Base-by-base conservation (phyloP, 2,888 invertebrate genomes). In the Aporophyla lueneburgensis region DNA sequence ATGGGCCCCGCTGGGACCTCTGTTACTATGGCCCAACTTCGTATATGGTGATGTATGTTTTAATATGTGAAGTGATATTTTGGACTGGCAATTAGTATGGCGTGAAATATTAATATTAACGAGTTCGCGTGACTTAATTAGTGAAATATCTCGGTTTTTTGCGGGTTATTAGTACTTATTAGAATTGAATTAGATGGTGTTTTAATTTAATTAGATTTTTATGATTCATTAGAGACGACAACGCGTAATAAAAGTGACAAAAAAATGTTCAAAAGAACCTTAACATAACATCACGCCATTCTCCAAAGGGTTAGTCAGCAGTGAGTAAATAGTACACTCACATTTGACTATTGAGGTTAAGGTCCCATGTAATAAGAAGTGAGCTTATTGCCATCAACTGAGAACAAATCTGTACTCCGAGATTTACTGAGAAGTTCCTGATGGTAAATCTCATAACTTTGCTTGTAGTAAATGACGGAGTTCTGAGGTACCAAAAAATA, bases 1-100 rank as follows among this genome's bases (percentile, higher is more conserved):
- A 88, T 90, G 92, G 77, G 92, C 86, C 88, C 88, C 84, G 80
- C 85, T 87, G 86, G 85, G 87, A 87, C 75, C 70, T 73, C 84
- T 80, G 74, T 51, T 74, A 67, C 86, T 73, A 88, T 87, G 78
- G 71, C 65, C 71, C 49, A 83, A 85, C 68, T 82, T 82, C 74
- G 67, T 81, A 80, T 79, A 83, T 71, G 71, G 24, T 63, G 61
- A 81, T 78, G 51, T 73, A 78, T 70, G 73, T 81, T 86, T 87
- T 85, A 82, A 86, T 85, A 88, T 77, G 74, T 84, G 83, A 83
- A 84, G 86, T 85, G 83, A 87, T 86, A 87, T 85, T 85, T 83
- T 19, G 66, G 80, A 75, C 78, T 72, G 69, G 71, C 87, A 87
- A 87, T 87, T 87, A 87, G 86, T 40, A 81, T 77, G 54, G 77